A percentile compares a stretch with the other conserved stretches of the same genome.
phyloP scores from a whole-genome alignment of 2,888 invertebrate genomes.

The Anoplius nigerrimus region DNA sequence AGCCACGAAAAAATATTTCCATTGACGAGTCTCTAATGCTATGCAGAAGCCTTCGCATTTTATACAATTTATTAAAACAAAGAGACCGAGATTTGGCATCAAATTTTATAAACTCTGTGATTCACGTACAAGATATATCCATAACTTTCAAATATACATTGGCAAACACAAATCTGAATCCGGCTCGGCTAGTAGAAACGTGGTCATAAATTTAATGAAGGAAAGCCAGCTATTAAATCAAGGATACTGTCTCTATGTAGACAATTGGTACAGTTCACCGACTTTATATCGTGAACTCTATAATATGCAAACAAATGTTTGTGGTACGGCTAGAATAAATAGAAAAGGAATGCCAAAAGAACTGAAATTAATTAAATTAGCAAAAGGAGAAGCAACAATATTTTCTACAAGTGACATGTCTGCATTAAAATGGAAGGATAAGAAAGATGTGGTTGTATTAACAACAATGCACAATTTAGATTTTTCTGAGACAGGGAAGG shows the following conservation, averaged over 20 bases:
- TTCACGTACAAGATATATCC: conserved; percentile 37
- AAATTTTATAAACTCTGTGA: conserved; percentile 60
- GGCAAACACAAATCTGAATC: conserved; percentile 37
- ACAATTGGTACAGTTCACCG: conserved; percentile 26
- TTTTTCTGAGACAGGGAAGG: conserved; percentile 46
- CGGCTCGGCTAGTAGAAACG: conserved; percentile 36
- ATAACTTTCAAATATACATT: conserved; percentile 47
- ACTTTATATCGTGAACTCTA: conserved; percentile 9
- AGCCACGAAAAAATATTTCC: conserved; percentile 39
- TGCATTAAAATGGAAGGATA: conserved; percentile 65
- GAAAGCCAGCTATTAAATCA: conserved; percentile 15
- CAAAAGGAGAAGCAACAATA: conserved; percentile 15
- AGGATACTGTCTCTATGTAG: conserved; percentile 20
- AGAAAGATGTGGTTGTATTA: conserved; percentile 58
- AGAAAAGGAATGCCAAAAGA: conserved; percentile 25
- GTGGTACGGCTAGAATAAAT: conserved; percentile 24
- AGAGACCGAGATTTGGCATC: conserved; percentile 55
- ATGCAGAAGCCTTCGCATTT: conserved; percentile 51
- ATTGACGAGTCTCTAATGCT: conserved; percentile 52
- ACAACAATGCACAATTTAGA: conserved; percentile 53
- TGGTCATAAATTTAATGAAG: conserved; percentile 25
- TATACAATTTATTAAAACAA: conserved; percentile 56
- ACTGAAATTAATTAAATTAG: conserved; percentile 11
- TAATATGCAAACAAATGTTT: conserved; percentile 25
- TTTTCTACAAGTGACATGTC: conserved; percentile 21